phyloP scores from a whole-genome alignment of 2,797 vertebrate genomes.

The Kryptopterus vitreolus region DNA sequence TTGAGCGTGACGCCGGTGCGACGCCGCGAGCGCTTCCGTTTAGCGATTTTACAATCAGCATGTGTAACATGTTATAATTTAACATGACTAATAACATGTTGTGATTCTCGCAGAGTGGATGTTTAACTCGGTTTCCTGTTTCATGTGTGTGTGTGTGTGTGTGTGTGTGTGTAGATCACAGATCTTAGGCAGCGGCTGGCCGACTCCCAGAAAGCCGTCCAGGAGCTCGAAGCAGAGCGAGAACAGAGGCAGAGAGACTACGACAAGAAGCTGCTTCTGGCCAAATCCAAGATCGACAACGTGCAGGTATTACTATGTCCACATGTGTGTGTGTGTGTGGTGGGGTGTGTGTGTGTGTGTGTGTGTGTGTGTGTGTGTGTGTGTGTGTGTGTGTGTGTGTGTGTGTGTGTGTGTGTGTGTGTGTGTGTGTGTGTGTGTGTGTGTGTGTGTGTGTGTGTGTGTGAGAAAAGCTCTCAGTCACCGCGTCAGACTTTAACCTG shows the following conservation, averaged over 20 bases:
- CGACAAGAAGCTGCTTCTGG: slow-evolving; percentile 93
- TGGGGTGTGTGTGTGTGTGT: neutral
- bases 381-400: neutral
- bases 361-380: neutral
- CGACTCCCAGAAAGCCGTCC: slow-evolving; percentile 84
- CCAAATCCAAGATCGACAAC: slow-evolving; percentile 94
- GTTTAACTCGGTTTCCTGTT: neutral
- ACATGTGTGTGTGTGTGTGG: neutral
- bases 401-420: neutral
- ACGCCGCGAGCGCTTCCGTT: too few species aligned
- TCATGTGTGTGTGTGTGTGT: neutral
- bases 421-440: neutral
- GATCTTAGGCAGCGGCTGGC: slow-evolving; percentile 90
- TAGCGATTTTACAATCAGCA: too few species aligned
- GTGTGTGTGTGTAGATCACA: slow-evolving; percentile 78
- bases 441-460: neutral
- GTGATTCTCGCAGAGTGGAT: neutral
- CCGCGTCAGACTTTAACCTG: neutral
- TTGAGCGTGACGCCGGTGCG: too few species aligned
- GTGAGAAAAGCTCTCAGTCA: neutral
- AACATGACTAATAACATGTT: neutral
- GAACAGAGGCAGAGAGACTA: slow-evolving; percentile 96
- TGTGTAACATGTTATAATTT: too few species aligned
- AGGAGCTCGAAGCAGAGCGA: slow-evolving; percentile 85
- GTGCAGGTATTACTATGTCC: slow-evolving; percentile 77